Evolutionary conservation across 2,888 invertebrate species (phyloP), one percentile per base, ranked within the genome.

Genomic region (Drosophila birchii): DNA sequence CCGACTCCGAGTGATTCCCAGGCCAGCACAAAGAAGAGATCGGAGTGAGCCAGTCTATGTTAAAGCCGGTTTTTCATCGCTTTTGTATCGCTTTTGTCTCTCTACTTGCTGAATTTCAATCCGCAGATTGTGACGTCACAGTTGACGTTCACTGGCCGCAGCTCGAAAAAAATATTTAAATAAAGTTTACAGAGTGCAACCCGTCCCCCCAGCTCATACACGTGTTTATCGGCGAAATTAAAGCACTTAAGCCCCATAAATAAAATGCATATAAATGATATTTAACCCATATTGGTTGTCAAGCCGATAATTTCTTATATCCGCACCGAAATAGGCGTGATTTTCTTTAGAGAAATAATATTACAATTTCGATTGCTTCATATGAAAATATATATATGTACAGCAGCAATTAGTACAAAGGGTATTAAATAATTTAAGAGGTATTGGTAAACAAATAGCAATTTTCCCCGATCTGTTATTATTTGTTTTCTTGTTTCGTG

Each of bases 201-300:
- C 68, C 44, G 45, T 43, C 51, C 61, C 56, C 53, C 49, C 41
- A 56, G 56, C 57, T 32, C 18, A 11, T 51, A 41, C 61, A 59
- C 60, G 44, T 61, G 68, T 53, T 73, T 76, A 79, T 79, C 84
- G 66, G 47, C 64, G 56, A 67, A 75, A 75, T 89, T 76, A 72
- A 75, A 63, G 80, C 85, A 88, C 71, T 86, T 82, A 76, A 79
- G 69, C 60, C 69, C 43, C 83, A 78, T 71, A 76, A 81, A 47
- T 47, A 29, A 75, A 88, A 64, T 76, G 66, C 59, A 75, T 76
- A 75, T 82, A 78, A 89, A 75, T 67, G 78, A 82, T 89, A 72
- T 86, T 85, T 88, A 89, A 77, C 85, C 85, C 89, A 89, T 85
- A 89, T 89, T 81, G 77, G 85, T 76, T 45, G 49, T 62, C 67